A percentile compares a stretch with the other conserved stretches of the same genome.
Evolutionary conservation across 2,888 invertebrate genomes (phyloP).

Genomic region (Eilema caniola): DNA sequence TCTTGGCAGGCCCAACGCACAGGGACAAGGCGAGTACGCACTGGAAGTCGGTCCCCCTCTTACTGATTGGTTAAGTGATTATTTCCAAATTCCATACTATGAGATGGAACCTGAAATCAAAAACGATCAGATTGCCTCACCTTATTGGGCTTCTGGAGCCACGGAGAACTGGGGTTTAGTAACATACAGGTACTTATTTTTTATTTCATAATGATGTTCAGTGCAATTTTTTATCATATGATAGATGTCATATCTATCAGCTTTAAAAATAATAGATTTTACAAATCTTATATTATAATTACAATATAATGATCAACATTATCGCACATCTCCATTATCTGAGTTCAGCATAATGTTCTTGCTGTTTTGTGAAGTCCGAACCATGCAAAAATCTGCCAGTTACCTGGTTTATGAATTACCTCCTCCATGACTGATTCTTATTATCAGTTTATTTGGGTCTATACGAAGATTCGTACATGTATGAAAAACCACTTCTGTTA

Average conservation of each 20-base stretch:
- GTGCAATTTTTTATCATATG: too few species aligned
- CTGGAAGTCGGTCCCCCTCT: conserved; percentile 76
- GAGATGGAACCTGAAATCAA: conserved; percentile 72
- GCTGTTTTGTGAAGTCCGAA: too few species aligned
- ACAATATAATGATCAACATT: too few species aligned
- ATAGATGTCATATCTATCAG: too few species aligned
- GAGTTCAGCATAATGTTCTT: too few species aligned
- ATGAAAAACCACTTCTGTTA: neutral
- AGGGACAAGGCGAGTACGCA: conserved; percentile 77
- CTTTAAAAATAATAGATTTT: too few species aligned
- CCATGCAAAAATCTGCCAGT: too few species aligned
- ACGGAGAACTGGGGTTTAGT: conserved; percentile 84
- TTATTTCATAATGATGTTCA: neutral
- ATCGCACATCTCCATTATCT: too few species aligned
- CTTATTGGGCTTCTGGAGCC: conserved; percentile 83
- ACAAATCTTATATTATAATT: too few species aligned
- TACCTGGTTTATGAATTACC: too few species aligned
- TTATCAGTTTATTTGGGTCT: too few species aligned
- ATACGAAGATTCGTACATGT: neutral
- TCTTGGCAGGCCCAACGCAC: conserved; percentile 73
- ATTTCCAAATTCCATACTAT: conserved; percentile 76
- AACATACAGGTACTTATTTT: conserved; percentile 71
- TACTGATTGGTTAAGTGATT: conserved; percentile 75
- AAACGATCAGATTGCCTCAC: conserved; percentile 81
- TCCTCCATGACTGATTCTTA: too few species aligned